Percentiles rank a stretch among this genome's conserved stretches.
These are phyloP conservation scores for Meandrina meandrites DNA, from an alignment of 92 coral and sea anemone species.

Conservation along the genomic window DNA sequence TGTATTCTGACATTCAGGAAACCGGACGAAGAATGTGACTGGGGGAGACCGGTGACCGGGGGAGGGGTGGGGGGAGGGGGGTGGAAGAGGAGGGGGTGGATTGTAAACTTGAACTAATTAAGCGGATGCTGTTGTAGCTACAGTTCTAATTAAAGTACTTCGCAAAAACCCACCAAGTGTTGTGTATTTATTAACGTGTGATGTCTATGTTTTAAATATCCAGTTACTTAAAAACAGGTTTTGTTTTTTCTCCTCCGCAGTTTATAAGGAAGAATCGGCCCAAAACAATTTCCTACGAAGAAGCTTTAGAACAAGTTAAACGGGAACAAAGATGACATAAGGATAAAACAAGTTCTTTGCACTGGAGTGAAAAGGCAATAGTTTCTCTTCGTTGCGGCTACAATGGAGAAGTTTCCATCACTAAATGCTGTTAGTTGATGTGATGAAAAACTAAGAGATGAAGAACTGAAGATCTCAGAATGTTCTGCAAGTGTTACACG, in stretches of 20 bases:
- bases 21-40: no score
- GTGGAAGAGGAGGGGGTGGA: no score
- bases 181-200: no score
- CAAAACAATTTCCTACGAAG: conserved; percentile 66
- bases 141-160: not conserved
- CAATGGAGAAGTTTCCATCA: not conserved
- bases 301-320: conserved; percentile 70
- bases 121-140: no score
- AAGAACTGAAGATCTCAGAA: not conserved
- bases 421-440: not conserved
- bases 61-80: no score
- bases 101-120: no score
- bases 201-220: not conserved
- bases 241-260: conserved; percentile 32
- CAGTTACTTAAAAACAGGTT: not conserved
- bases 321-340: conserved; percentile 49
- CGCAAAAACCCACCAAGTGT: no score
- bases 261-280: conserved; percentile 75
- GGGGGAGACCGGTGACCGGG: no score
- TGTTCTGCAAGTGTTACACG: not conserved
- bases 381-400: not conserved
- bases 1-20: no score
- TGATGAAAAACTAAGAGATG: not conserved
- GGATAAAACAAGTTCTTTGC: not conserved
- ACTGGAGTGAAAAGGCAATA: not conserved